phyloP scores from a whole-genome alignment of 1,140 invertebrate species.

The Bombus vancouverensis region DNA sequence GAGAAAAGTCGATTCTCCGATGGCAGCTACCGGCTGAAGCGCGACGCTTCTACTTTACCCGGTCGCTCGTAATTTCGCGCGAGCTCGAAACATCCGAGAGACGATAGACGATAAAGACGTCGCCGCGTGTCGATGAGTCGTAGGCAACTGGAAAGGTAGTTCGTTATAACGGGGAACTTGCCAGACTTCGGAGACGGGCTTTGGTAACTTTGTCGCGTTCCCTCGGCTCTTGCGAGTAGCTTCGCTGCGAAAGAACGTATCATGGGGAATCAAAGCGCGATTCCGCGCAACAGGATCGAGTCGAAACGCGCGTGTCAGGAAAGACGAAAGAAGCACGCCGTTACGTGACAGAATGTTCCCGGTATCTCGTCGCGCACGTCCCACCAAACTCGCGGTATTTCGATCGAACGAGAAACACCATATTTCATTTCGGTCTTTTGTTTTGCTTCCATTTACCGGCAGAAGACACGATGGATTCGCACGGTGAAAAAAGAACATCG shows the following conservation, averaged over 20 bases:
- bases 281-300: neutral
- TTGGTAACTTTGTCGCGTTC: neutral
- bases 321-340: no score
- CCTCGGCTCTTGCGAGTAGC: neutral
- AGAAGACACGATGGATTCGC: neutral
- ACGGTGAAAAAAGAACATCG: neutral
- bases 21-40: no score
- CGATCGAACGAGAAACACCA: neutral
- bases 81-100: neutral
- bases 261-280: neutral
- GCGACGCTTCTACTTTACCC: neutral
- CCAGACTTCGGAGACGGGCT: neutral
- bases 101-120: neutral
- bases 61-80: neutral
- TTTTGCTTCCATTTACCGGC: neutral
- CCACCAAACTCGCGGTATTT: neutral
- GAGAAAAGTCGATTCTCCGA: neutral
- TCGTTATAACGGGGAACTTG: neutral
- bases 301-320: neutral
- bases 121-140: neutral
- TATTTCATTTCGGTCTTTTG: neutral
- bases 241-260: neutral
- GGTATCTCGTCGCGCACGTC: neutral
- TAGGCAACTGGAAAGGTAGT: neutral
- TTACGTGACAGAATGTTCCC: neutral